phyloP scores from a whole-genome alignment of 2,113 vertebrate genomes.

The Gavialis gangeticus region DNA sequence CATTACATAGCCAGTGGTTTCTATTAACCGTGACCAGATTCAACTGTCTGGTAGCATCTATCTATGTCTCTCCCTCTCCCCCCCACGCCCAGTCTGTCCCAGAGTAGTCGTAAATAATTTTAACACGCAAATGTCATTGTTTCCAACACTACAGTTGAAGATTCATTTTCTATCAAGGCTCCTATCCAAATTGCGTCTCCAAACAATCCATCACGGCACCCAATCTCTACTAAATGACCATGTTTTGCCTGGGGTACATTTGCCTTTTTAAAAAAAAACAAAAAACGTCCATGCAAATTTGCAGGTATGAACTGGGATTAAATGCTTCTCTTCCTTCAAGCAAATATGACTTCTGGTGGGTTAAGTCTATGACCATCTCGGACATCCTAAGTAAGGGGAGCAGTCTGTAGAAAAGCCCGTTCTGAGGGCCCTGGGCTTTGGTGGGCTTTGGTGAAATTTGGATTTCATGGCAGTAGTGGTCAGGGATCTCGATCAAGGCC shows the following conservation, averaged over 20 bases:
- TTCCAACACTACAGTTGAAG: not conserved
- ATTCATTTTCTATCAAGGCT: constrained; percentile 1
- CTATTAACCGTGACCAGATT: not conserved
- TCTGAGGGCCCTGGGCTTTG: not conserved
- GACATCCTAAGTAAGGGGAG: not conserved
- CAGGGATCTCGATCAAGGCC: not conserved
- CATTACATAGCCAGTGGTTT: not conserved
- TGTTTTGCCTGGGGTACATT: not conserved
- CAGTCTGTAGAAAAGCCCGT: not conserved
- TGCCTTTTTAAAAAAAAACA: not conserved
- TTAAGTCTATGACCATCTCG: not conserved
- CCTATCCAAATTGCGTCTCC: not conserved
- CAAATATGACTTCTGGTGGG: not conserved
- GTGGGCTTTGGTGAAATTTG: not conserved
- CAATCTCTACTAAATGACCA: not conserved
- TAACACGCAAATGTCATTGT: not conserved
- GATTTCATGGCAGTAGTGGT: not conserved
- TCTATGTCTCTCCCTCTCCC: not conserved
- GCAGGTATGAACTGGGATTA: not conserved
- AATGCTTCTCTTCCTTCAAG: not conserved
- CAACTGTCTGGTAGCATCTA: not conserved
- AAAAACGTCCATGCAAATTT: not conserved
- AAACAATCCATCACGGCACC: not conserved
- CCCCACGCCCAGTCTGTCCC: not conserved
- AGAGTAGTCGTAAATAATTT: not conserved